phyloP scores from a whole-genome alignment of 1,140 invertebrate species.

The Wasmannia auropunctata region DNA sequence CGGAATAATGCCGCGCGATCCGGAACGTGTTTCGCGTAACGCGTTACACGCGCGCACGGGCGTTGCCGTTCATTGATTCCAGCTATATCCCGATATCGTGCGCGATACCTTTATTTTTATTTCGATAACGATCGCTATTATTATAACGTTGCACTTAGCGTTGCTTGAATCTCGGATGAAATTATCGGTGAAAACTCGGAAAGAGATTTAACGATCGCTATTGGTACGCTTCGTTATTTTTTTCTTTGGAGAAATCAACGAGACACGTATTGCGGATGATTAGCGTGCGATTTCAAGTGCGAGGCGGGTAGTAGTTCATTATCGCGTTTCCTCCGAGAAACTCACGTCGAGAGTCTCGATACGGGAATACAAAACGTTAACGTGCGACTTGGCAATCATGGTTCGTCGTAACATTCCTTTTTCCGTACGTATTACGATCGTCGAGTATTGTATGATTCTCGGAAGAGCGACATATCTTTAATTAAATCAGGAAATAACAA shows the following conservation, averaged over 20 bases:
- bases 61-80: constrained; percentile 45
- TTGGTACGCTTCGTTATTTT: not conserved
- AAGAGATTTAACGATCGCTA: not conserved
- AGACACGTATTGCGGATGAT: not conserved
- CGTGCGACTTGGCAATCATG: not conserved
- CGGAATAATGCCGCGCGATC: constrained; percentile 21
- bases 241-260: not conserved
- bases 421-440: not conserved
- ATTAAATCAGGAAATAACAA: not conserved
- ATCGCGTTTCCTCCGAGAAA: not conserved
- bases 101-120: too few relatives aligned
- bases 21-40: constrained; percentile 39
- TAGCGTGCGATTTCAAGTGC: not conserved
- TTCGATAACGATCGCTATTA: not conserved
- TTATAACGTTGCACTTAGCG: not conserved
- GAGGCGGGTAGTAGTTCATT: not conserved
- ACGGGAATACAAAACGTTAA: not conserved
- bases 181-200: constrained; percentile 27
- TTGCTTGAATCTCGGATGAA: not conserved
- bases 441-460: not conserved
- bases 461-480: not conserved
- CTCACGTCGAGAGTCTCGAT: not conserved
- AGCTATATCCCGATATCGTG: not conserved
- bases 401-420: not conserved
- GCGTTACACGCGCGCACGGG: not conserved